Evolutionary conservation across 2,888 invertebrate species (phyloP).

Genomic region (Auanema freiburgensis): DNA sequence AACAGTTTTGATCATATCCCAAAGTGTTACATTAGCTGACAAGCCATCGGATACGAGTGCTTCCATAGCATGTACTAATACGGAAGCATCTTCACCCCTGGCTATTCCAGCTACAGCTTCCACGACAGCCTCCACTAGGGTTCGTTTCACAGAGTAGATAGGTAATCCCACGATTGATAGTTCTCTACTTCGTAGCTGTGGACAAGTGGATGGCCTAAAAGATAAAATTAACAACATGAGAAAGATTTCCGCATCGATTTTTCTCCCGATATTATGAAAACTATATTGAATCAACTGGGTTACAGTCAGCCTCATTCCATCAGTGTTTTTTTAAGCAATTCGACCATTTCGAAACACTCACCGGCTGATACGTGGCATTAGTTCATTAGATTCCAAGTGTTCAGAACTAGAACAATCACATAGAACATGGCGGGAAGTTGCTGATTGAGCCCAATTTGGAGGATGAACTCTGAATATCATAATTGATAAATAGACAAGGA

Average conservation of each 20-base stretch:
- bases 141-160: constrained; percentile 56
- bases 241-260: too few species aligned
- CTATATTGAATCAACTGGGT: too few species aligned
- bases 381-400: constrained; percentile 19
- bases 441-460: constrained; percentile 48
- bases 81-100: constrained; percentile 39
- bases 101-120: constrained; percentile 59
- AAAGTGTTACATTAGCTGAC: constrained; percentile 71
- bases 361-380: constrained; percentile 28
- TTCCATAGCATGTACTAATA: constrained; percentile 81
- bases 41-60: constrained; percentile 83
- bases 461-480: constrained; percentile 44
- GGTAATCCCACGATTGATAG: constrained; percentile 60
- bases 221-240: too few species aligned
- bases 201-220: constrained; percentile 32
- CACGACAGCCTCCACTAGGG: constrained; percentile 58
- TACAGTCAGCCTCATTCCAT: too few species aligned
- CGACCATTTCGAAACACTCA: background rate
- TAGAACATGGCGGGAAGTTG: constrained; percentile 33
- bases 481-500: background rate
- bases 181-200: constrained; percentile 54
- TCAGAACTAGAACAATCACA: constrained; percentile 46
- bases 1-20: constrained; percentile 52
- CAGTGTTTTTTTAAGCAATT: too few species aligned
- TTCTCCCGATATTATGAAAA: too few species aligned